Evolutionary conservation across 2,797 vertebrate genomes (phyloP).

Genomic region (Peromyscus aztecus): DNA sequence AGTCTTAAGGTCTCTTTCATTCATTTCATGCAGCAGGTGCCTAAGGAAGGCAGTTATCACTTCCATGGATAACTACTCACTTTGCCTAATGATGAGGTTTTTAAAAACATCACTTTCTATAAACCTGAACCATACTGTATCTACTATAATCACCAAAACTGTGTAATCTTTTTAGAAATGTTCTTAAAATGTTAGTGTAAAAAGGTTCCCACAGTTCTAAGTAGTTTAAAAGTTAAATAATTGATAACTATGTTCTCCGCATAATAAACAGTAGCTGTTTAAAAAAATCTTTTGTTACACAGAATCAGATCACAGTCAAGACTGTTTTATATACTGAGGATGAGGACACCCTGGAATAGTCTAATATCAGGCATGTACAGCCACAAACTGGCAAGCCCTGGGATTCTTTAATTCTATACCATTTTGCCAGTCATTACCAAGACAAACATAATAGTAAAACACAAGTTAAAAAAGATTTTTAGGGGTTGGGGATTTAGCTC

Average conservation of each 20-base stretch:
- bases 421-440: conserved; percentile 12
- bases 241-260: background rate
- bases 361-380: background rate
- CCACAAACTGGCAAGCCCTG: conserved; percentile 41
- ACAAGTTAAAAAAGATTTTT: background rate
- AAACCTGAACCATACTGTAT: background rate
- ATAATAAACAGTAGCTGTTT: background rate
- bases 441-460: conserved; percentile 57
- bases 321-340: background rate
- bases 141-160: conserved; percentile 18
- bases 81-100: background rate
- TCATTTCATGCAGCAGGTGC: conserved; percentile 11
- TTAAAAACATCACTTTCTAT: background rate
- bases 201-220: conserved; percentile 5
- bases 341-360: background rate
- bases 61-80: conserved; percentile 12
- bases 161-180: conserved; percentile 11
- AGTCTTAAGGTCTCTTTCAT: background rate
- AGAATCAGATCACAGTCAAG: conserved; percentile 31
- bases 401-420: conserved; percentile 50
- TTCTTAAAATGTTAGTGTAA: conserved; percentile 57
- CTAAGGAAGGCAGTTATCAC: background rate
- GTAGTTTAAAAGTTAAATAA: conserved; percentile 37
- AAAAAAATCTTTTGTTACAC: background rate
- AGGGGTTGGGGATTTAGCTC: no score